Conservation (phyloP, 2,888 invertebrate genomes). For the Perdita meconis region DNA sequence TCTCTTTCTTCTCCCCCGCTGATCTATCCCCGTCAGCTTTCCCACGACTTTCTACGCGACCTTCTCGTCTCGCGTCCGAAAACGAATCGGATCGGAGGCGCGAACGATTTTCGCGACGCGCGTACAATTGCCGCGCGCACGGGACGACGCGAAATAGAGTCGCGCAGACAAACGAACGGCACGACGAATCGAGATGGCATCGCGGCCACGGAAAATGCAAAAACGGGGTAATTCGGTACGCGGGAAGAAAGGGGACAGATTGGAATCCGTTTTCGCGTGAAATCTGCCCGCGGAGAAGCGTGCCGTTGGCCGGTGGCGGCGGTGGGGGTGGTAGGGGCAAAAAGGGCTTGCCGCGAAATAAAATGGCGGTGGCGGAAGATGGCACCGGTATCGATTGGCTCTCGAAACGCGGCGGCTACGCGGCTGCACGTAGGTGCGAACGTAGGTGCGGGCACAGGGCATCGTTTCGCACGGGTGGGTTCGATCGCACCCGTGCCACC, state of each 20-base stretch:
- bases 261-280: conserved; percentile 39
- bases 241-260: conserved; percentile 28
- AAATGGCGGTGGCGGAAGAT: conserved; percentile 78
- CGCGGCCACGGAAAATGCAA: not conserved
- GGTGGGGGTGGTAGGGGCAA: conserved; percentile 56
- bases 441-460: conserved; percentile 55
- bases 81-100: too few relatives aligned
- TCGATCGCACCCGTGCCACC: conserved; percentile 49
- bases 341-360: conserved; percentile 75
- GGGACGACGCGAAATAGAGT: not conserved
- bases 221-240: not conserved
- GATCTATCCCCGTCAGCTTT: not conserved
- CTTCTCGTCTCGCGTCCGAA: too few relatives aligned
- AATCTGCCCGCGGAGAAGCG: conserved; percentile 24
- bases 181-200: conserved; percentile 3
- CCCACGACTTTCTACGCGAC: not conserved
- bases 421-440: conserved; percentile 64
- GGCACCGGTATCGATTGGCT: conserved; percentile 79
- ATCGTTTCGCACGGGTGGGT: conserved; percentile 59
- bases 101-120: not conserved
- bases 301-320: not conserved
- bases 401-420: conserved; percentile 55
- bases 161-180: conserved; percentile 6
- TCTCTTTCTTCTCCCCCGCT: not conserved
- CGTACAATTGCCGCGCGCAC: not conserved